phyloP scores from a whole-genome alignment of 2,113 vertebrate genomes.

The Sterna hirundo region DNA sequence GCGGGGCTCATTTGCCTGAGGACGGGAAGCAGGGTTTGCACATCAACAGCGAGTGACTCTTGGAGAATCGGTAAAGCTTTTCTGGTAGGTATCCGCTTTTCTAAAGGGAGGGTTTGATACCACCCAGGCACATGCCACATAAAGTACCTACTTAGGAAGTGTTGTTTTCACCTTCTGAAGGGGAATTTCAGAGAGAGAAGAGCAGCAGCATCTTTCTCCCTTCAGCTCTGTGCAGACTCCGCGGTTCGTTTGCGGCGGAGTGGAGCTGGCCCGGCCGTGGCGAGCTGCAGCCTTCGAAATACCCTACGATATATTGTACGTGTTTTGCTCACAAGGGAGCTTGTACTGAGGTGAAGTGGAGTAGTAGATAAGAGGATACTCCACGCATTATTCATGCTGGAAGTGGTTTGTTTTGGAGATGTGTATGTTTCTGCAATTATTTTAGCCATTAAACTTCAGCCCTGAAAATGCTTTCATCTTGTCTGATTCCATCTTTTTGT shows the following conservation, averaged over 20 bases:
- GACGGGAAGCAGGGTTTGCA: background rate
- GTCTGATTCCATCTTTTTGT: constrained; percentile 6
- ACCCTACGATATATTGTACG: accelerated
- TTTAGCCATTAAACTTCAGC: constrained; percentile 35
- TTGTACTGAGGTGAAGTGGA: background rate
- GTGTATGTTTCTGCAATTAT: constrained; percentile 42
- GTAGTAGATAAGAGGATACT: constrained; percentile 44
- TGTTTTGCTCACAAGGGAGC: background rate
- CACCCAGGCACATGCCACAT: background rate
- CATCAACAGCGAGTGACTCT: background rate
- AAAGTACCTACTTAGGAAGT: background rate
- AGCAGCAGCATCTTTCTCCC: background rate
- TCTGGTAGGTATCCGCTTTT: background rate
- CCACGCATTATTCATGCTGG: background rate
- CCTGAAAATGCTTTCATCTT: constrained; percentile 47
- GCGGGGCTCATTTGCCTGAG: background rate
- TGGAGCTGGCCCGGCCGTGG: background rate
- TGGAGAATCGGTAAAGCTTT: background rate
- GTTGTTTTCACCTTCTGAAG: background rate
- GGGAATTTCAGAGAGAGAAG: background rate
- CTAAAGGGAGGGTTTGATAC: background rate
- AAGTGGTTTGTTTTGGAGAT: constrained; percentile 59
- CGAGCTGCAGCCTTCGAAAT: background rate
- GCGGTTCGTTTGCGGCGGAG: background rate
- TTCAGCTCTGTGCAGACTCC: background rate